These are phyloP conservation scores for Porites evermanni DNA, from an alignment of 92 coral and sea anemone species.

Conservation along the genomic window DNA sequence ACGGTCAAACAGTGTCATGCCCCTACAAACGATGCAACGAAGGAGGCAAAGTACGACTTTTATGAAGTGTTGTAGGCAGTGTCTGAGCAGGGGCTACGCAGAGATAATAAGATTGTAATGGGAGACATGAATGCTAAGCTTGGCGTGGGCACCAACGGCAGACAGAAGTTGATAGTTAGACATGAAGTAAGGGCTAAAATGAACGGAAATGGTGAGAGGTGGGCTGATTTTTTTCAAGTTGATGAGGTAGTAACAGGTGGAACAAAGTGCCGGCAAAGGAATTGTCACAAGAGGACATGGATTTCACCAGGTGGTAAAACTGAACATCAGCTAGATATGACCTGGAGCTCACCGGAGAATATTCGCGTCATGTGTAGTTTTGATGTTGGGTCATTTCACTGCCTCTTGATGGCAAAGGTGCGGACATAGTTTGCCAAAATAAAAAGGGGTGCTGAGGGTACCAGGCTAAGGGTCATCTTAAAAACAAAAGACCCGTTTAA, in stretches of 20 bases:
- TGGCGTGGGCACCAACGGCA: no score
- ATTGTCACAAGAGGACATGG: slow-evolving; percentile 18
- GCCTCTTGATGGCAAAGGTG: slow-evolving; percentile 10
- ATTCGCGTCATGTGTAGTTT: slow-evolving; percentile 14
- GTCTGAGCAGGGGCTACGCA: not conserved
- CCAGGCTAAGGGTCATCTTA: not conserved
- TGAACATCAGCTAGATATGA: slow-evolving; percentile 1
- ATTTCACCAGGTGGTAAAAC: slow-evolving; percentile 29
- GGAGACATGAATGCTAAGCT: no score
- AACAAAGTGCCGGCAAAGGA: no score
- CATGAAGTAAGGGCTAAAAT: no score
- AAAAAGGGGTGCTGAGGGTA: not conserved
- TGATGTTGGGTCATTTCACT: slow-evolving; percentile 36
- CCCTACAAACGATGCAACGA: slow-evolving; percentile 1
- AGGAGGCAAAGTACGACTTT: slow-evolving; percentile 9
- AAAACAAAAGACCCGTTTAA: not conserved
- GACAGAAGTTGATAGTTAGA: no score
- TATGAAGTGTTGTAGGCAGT: slow-evolving; percentile 20
- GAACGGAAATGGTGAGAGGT: slow-evolving; percentile 23
- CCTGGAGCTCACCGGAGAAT: slow-evolving; percentile 18
- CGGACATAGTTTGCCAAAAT: slow-evolving; percentile 2
- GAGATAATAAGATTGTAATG: not conserved
- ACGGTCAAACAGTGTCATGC: slow-evolving; percentile 16
- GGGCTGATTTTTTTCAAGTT: no score
- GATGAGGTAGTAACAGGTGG: no score